A percentile compares a stretch with the other conserved stretches of the same genome.
Conservation (phyloP, 2,113 vertebrate species). For the Triplophysa siluroides region DNA sequence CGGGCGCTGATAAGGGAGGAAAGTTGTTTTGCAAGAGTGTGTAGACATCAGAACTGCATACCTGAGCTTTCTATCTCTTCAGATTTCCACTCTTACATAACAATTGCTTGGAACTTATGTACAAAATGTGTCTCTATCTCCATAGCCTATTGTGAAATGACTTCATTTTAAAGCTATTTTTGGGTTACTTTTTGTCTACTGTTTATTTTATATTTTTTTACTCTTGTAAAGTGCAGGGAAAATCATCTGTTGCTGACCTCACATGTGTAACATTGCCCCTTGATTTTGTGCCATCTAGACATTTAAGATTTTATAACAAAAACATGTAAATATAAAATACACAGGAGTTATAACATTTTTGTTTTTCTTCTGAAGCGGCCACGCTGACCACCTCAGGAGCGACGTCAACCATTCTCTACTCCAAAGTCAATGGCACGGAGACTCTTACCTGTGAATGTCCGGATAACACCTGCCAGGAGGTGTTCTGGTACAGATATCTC, state of each 20-base stretch:
- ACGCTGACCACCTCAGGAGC: neutral
- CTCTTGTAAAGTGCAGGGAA: neutral
- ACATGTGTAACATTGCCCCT: neutral
- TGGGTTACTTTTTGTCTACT: neutral
- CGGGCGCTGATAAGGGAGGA: constrained; percentile 20
- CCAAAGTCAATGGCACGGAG: constrained; percentile 31
- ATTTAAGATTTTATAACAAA: neutral
- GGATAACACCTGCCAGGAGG: neutral
- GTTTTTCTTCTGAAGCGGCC: constrained; percentile 10
- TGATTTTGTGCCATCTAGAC: neutral
- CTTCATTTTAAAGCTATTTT: neutral
- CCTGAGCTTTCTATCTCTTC: constrained; percentile 5
- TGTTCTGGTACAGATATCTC: constrained; percentile 70
- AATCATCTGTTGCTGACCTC: neutral
- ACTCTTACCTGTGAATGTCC: neutral
- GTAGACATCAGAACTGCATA: neutral
- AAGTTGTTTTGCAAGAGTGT: constrained; percentile 43
- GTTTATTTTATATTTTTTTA: neutral
- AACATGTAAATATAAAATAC: too few species aligned
- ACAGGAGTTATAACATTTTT: neutral
- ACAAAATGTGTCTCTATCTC: constrained; percentile 27
- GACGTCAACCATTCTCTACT: constrained; percentile 32
- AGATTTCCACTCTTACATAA: constrained; percentile 50
- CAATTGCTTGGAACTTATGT: neutral
- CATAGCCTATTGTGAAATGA: neutral